Base-by-base conservation (phyloP, 2,113 vertebrate species). In the Paradoxurus hermaphroditus region DNA sequence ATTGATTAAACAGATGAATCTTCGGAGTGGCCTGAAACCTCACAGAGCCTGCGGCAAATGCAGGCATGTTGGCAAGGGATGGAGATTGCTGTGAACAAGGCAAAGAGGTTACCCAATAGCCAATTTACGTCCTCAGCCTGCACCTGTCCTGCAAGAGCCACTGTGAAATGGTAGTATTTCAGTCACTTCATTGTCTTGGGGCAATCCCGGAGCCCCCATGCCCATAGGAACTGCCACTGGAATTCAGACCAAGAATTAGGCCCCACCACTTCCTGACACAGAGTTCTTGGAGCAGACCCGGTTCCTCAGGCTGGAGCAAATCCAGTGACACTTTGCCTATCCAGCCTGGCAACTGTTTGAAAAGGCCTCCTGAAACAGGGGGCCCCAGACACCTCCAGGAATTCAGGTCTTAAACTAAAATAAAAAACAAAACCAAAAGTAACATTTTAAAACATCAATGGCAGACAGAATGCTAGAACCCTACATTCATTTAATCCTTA, bases 121-220 rank as follows among this genome's bases (percentile, higher is more conserved):
- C 31, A 44, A 2, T 0, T 1, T 13, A 0, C 41, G 8, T 51
- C 70, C 68, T 90, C 31, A 46, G 0, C 6, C 29, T 41, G 68
- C 4, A 10, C 19, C 29, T 3, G 1, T 12, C n/a, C n/a, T 27
- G 46, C 31, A 63, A 2, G 0, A 72, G 6, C 44, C 49, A 12
- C 70, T 5, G 13, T 36, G 27, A 72, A 68, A 19, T 9, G 13
- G 11, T 9, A 53, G 3, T 15, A 10, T 12, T 31, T 23, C 0
- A 10, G 25, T 65, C 44, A 81, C 25, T 10, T 31, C 13, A 6
- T 65, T 65, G 77, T 62, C 68, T 36, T 29, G 44, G 63, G 46
- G 31, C 59, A 49, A 6, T 65, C 53, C 29, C 27, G 19, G 39
- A 65, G 27, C 15, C 15, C n/a, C 19, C 23, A 31, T 9, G 19